These are phyloP conservation scores for Leptopterna dolabrata DNA, from an alignment of 2,888 invertebrate species.

Conservation along the genomic window DNA sequence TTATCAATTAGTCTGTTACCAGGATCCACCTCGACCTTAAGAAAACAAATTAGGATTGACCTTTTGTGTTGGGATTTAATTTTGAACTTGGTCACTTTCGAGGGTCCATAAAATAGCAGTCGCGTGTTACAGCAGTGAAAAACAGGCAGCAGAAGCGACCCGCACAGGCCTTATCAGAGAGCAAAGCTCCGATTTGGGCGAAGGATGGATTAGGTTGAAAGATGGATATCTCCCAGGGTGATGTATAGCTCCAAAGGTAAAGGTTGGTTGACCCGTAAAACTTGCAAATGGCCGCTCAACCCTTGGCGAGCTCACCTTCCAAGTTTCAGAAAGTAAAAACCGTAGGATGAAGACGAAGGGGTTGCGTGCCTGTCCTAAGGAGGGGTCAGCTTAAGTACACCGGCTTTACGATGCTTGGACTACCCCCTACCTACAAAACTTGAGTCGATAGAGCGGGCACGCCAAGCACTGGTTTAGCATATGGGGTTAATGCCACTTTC, in stretches of 20 bases:
- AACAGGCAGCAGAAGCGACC: not conserved
- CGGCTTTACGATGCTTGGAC: not conserved
- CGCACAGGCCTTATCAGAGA: not conserved
- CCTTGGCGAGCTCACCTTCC: not conserved
- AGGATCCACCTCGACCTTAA: too few relatives aligned
- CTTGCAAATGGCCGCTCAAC: constrained; percentile 34
- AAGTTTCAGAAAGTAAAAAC: not conserved
- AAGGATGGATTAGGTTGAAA: not conserved
- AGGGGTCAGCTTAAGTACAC: not conserved
- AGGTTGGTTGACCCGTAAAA: constrained; percentile 34
- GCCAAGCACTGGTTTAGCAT: constrained; percentile 41
- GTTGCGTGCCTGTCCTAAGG: constrained; percentile 16
- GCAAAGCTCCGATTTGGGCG: not conserved
- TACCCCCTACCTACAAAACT: not conserved
- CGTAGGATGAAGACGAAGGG: not conserved
- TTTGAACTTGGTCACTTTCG: not conserved
- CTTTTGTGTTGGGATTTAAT: not conserved
- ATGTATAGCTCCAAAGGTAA: not conserved
- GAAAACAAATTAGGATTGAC: not conserved
- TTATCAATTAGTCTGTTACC: too few relatives aligned
- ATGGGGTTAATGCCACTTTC: constrained; percentile 46
- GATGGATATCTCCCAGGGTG: constrained; percentile 9
- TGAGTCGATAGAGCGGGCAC: constrained; percentile 27
- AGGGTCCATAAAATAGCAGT: not conserved
- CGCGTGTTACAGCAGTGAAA: not conserved